Percentiles rank a stretch among this genome's conserved stretches.
These are phyloP conservation scores for Taeniopygia guttata DNA, from an alignment of 2,797 vertebrate genomes.

Conservation along the genomic window DNA sequence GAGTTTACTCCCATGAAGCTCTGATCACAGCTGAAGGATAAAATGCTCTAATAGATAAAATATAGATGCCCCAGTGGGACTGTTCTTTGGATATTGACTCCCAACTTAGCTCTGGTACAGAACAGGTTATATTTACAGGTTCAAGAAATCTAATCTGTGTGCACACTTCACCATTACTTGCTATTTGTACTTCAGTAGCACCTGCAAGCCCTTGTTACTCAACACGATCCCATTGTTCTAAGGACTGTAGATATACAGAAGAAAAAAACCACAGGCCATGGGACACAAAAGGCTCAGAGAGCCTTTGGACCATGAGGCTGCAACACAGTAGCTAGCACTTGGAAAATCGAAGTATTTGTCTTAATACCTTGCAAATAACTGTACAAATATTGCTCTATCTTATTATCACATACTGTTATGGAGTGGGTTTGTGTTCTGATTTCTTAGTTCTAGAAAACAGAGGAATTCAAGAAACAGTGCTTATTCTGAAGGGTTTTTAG, in stretches of 20 bases:
- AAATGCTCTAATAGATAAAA: neutral
- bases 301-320: neutral
- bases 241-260: neutral
- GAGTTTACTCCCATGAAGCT: neutral
- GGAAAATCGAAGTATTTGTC: neutral
- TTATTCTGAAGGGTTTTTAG: neutral
- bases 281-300: neutral
- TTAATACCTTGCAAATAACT: neutral
- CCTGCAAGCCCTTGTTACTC: neutral
- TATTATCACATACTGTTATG: neutral
- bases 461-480: neutral
- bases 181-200: constrained; percentile 9
- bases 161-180: neutral
- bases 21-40: neutral
- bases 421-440: neutral
- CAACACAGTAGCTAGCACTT: neutral
- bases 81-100: neutral
- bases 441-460: neutral
- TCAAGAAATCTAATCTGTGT: constrained; percentile 6
- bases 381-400: neutral
- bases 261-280: neutral
- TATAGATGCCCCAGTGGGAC: neutral
- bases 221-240: neutral
- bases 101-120: neutral
- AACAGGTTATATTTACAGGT: constrained; percentile 25